Conservation (phyloP, 2,113 vertebrate species). For the Lates calcarifer region DNA sequence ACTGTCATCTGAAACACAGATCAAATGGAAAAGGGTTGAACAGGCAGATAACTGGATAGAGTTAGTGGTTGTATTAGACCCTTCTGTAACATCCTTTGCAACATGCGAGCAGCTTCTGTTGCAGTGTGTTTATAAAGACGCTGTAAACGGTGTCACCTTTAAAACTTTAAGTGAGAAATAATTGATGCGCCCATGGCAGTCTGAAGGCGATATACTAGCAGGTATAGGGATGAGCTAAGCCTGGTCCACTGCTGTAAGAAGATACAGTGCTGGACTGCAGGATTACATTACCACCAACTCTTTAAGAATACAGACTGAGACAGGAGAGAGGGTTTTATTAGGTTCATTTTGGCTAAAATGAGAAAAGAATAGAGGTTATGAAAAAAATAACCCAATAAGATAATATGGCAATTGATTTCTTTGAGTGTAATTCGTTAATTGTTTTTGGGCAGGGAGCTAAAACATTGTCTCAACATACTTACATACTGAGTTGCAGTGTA, state of each 20-base stretch:
- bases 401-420: neutral
- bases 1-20: neutral
- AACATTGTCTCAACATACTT: neutral
- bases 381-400: neutral
- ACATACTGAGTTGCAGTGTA: neutral
- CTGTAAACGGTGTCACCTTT: conserved; percentile 47
- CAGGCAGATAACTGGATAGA: neutral
- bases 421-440: neutral
- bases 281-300: conserved; percentile 53
- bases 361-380: neutral
- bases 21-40: neutral
- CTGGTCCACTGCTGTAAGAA: conserved; percentile 57
- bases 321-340: neutral
- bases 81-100: neutral
- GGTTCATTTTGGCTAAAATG: neutral
- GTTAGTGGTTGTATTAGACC: neutral
- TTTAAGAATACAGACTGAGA: conserved; percentile 14
- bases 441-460: neutral
- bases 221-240: conserved; percentile 44
- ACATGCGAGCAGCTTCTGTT: neutral
- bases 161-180: conserved; percentile 63
- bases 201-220: conserved; percentile 50
- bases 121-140: neutral
- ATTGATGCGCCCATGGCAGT: conserved; percentile 57
- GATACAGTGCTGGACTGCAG: conserved; percentile 39